Base-by-base conservation (phyloP, 1,140 invertebrate species). In the Lucilia sericata region DNA sequence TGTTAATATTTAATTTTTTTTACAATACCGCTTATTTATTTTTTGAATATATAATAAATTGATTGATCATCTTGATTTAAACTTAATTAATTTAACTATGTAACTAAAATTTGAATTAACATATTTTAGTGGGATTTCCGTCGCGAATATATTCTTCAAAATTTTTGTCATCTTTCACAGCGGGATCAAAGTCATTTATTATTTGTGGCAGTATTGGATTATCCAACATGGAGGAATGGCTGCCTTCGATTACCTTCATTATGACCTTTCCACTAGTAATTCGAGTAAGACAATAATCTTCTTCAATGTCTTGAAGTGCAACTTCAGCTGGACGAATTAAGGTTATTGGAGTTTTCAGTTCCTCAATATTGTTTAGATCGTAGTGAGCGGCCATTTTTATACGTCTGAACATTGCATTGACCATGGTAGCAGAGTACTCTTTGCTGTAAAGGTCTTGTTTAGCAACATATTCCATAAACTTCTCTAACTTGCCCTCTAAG, bases 191-290 rank as follows among this genome's bases (percentile, higher is more conserved):
- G 12, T 87, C 88, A 82, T 94, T 95, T 49, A 96, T 95, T 9
- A 94, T 92, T 80, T 93, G 91, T 0, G 93, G 92, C 55, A 94
- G 88, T 86, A 94, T 94, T 30, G 92, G 90, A 87, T 94, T 94
- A 30, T 95, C 93, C 84, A 96, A 87, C 86, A 96, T 95, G 14
- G 93, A 93, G 0, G 93, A 87, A 86, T 96, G 95, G 88, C 95
- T 95, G n/a, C 95, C 95, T 86, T 94, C 94, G 47, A 95, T 91
- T 65, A 92, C 92, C 84, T 93, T 92, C 0, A 94, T 90, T 2
- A 91, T 91, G 0, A 94, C 92, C 5, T 91, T 90, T 2, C 91
- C 88, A 51, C 92, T 91, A 5, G 92, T 92, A 83, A 92, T 88
- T 85, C 93, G 91, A 0, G 93, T 91, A 0, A 96, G 88, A 51